Percentiles rank a stretch among this genome's conserved stretches.
Conservation (phyloP, 2,888 invertebrate species). For the Archips xylosteana region DNA sequence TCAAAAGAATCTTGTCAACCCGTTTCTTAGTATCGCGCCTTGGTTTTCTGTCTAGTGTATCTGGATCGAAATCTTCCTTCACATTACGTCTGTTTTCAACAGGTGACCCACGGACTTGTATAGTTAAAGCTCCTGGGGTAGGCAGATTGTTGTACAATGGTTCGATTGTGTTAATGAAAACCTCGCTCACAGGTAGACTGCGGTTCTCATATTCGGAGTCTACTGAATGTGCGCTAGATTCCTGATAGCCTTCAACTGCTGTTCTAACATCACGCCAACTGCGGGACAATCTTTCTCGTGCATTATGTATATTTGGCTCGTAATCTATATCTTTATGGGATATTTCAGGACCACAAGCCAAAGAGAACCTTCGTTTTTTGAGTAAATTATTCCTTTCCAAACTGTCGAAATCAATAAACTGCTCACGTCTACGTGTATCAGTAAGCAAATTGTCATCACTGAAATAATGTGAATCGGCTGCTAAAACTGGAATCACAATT, state of each 20-base stretch:
- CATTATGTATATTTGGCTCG: slow-evolving; percentile 57
- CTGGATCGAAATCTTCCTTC: slow-evolving; percentile 93
- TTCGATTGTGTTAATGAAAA: slow-evolving; percentile 87
- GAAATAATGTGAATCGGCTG: slow-evolving; percentile 74
- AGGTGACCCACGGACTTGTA: slow-evolving; percentile 91
- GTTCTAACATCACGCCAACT: slow-evolving; percentile 77
- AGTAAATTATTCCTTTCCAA: slow-evolving; percentile 65
- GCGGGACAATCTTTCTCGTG: slow-evolving; percentile 67
- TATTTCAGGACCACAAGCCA: slow-evolving; percentile 76
- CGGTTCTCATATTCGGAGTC: slow-evolving; percentile 64
- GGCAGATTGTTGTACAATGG: slow-evolving; percentile 81
- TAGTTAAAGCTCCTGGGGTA: slow-evolving; percentile 92
- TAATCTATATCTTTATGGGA: slow-evolving; percentile 64
- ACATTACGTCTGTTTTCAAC: slow-evolving; percentile 88
- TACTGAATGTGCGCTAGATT: slow-evolving; percentile 66
- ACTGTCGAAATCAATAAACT: slow-evolving; percentile 70
- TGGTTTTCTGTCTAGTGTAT: slow-evolving; percentile 93
- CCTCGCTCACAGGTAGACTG: slow-evolving; percentile 86
- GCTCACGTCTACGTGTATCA: slow-evolving; percentile 58
- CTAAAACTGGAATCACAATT: slow-evolving; percentile 76
- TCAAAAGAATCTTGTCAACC: slow-evolving; percentile 84
- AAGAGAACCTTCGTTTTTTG: slow-evolving; percentile 71
- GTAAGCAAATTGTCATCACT: slow-evolving; percentile 71
- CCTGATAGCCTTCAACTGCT: slow-evolving; percentile 55
- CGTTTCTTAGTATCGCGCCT: slow-evolving; percentile 71